Evolutionary conservation across 2,113 vertebrate species (phyloP), one percentile per base, ranked within the genome.

Genomic region (Beaufortia kweichowensis): DNA sequence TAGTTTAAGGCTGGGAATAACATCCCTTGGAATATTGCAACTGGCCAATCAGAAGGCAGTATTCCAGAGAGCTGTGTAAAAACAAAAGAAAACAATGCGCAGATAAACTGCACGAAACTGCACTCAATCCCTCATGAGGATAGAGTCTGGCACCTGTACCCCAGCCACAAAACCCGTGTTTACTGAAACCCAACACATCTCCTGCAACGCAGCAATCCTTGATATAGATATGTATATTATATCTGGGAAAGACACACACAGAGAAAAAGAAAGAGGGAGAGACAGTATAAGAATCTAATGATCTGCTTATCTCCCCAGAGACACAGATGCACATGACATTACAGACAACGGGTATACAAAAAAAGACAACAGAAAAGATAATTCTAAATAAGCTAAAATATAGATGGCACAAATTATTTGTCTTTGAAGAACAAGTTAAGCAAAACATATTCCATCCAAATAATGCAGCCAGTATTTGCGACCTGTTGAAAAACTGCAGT

Each of bases 151-250:
- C 17, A 43, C 31, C 65, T 68, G 24, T 28, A 12, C 8, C 48
- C 31, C 3, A 3, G 9, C 19, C 3, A 4, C n/a, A 56, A 6
- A 33, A 35, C 15, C 35, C 55, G 67, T 26, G 1, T 9, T 35
- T 15, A 48, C 48, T 55, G 67, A 70, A 70, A 35, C 67, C n/a
- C 67, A 24, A 14, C 29, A 24, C 12, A 35, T 24, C 29, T 35
- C 48, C 19, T 70, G 28, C 31, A 56, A 35, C 21, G n/a, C 65
- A 67, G 50, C 43, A 50, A 50, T 68, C 43, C 48, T 67, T 67
- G 65, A 50, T 68, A 24, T 50, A 68, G 43, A 67, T 15, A 31
- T 50, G 43, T 68, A 43, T 50, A 21, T 17, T 68, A 68, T 24
- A 67, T 50, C 19, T n/a, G 19, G 14, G 19, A n/a, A 19, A 53